Evolutionary conservation across 2,888 invertebrate species (phyloP), one percentile per base, ranked within the genome.

Genomic region (Sminthurinus aureus): DNA sequence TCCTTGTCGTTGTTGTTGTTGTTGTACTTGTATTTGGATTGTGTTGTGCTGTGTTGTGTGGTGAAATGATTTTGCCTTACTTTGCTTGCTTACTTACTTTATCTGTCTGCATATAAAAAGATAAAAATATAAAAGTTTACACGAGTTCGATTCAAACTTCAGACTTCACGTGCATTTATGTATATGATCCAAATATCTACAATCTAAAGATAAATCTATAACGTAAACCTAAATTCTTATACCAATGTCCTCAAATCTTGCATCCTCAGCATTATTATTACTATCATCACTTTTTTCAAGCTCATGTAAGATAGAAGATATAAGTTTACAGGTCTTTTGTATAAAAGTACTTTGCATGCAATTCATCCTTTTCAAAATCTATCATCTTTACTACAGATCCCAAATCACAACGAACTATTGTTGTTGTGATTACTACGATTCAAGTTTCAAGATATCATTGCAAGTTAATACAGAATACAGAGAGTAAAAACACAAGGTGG

Each of bases 1-100:
- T 22, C 3, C 2, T 22, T 69, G n/a, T 22, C 3, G 2, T 15
- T 64, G 64, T 82, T 51, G 15, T 79, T 69, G 67, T 79, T 3
- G 8, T 22, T 11, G 69, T 22, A 2, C 20, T 1, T 69, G n/a
- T 22, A 69, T n/a, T 15, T 64, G 64, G 38, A 4, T 38, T 38
- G 38, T 38, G 6, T 38, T 38, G 82, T 75, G 73, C 26, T 66
- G 77, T 77, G 69, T 82, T 77, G 77, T 82, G 82, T 82, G 82
- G 76, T 82, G 71, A 69, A 82, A 76, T 82, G 76, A 66, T 82
- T 69, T 82, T 82, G 69, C 69, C 69, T 69, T 82, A 20, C 77
- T 76, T 82, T 77, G 26, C 82, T 82, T 83, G 69, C 78, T 82
- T 77, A n/a, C 82, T 82, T 83, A 77, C 78, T 71, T 77, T 82